These are phyloP conservation scores for Podiceps cristatus DNA, from an alignment of 2,113 vertebrate species.

Conservation along the genomic window DNA sequence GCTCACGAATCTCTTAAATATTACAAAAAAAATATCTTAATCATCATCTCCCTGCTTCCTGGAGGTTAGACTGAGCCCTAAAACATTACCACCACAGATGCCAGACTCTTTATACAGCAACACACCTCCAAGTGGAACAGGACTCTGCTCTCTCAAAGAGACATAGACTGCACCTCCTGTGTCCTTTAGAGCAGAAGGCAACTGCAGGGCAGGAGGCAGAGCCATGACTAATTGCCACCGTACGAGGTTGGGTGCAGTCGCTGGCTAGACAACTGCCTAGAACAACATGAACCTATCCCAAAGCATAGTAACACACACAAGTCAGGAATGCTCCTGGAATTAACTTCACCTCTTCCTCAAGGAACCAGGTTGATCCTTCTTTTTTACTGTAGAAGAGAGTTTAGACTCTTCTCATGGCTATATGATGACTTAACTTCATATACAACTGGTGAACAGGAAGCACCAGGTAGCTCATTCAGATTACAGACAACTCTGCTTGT, in stretches of 20 bases:
- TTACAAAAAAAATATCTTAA: neutral
- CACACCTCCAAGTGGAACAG: neutral
- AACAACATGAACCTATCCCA: neutral
- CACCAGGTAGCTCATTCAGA: fast-evolving
- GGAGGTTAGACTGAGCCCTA: neutral
- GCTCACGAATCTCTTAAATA: neutral
- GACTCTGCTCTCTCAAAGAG: neutral
- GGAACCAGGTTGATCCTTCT: neutral
- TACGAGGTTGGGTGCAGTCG: fast-evolving
- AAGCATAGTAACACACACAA: neutral
- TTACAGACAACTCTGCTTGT: neutral
- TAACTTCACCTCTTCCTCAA: neutral
- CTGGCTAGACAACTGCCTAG: neutral
- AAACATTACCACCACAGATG: neutral
- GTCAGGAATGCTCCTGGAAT: neutral
- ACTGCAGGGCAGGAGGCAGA: neutral
- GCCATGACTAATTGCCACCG: neutral
- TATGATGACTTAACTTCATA: neutral
- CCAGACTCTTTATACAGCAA: neutral
- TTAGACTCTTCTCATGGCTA: neutral
- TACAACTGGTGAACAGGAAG: neutral
- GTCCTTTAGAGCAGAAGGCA: neutral
- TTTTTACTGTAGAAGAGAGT: neutral
- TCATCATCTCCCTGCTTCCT: neutral
- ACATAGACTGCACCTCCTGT: neutral